Percentiles rank a stretch among this genome's conserved stretches.
Evolutionary conservation across 1,140 invertebrate genomes (phyloP).

Genomic region (Acyrthosiphon pisum): DNA sequence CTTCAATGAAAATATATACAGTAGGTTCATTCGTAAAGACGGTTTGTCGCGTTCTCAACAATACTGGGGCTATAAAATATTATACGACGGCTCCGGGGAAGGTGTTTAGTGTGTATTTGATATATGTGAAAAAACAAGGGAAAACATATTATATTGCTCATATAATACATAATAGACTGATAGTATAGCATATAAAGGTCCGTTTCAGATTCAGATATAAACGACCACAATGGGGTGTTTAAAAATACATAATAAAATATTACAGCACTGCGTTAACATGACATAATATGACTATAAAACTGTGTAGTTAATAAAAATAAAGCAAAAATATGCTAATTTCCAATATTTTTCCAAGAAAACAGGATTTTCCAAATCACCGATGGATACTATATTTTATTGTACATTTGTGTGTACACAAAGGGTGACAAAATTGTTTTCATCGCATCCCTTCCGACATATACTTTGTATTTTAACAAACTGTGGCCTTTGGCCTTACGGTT

Average conservation of each 20-base stretch:
- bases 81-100: conserved; percentile 30
- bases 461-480: neutral
- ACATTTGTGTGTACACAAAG: neutral
- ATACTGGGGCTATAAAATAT: conserved; percentile 41
- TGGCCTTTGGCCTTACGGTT: neutral
- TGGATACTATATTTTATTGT: conserved; percentile 20
- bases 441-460: neutral
- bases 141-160: conserved; percentile 15
- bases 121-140: conserved; percentile 25
- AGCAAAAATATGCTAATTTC: conserved; percentile 23
- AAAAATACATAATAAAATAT: conserved; percentile 30
- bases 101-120: conserved; percentile 38
- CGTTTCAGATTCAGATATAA: neutral
- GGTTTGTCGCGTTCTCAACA: conserved; percentile 36
- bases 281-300: conserved; percentile 26
- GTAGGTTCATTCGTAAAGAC: conserved; percentile 29
- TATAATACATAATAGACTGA: conserved; percentile 35
- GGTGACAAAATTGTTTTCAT: conserved; percentile 19
- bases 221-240: neutral
- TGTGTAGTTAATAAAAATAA: neutral
- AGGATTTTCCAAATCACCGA: neutral
- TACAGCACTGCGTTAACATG: conserved; percentile 5
- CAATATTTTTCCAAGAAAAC: neutral
- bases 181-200: conserved; percentile 6
- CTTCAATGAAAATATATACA: neutral